Conservation (phyloP, 1,140 invertebrate species). For the Trichonephila inaurata region DNA sequence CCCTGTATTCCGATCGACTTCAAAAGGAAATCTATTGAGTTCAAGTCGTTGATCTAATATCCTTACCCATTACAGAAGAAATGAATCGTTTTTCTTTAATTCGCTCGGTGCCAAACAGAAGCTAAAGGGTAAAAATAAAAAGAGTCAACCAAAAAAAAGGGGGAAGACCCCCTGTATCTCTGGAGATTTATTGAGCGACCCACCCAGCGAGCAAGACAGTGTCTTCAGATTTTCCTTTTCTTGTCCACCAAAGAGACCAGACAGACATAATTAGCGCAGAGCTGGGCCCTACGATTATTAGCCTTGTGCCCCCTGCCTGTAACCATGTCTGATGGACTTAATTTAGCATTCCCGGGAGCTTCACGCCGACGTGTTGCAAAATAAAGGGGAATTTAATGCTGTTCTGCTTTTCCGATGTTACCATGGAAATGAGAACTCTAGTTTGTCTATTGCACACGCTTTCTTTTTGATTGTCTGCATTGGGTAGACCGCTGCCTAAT, state of each 20-base stretch:
- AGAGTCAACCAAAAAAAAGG: background rate
- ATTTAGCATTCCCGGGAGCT: conserved; percentile 33
- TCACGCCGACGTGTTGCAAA: conserved; percentile 45
- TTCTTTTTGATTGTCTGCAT: conserved; percentile 30
- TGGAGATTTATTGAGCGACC: conserved; percentile 31
- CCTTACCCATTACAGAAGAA: background rate
- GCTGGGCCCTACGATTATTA: conserved; percentile 20
- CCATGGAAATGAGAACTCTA: conserved; percentile 40
- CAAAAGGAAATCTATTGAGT: too few species aligned
- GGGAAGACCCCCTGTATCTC: background rate
- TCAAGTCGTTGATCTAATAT: too few species aligned
- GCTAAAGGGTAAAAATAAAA: background rate
- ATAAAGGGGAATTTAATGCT: conserved; percentile 2
- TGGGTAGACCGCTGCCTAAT: background rate
- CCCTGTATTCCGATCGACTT: too few species aligned
- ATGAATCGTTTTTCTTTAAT: background rate
- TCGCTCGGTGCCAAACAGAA: background rate
- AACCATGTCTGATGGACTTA: conserved; percentile 48
- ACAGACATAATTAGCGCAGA: conserved; percentile 23
- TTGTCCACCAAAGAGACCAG: background rate
- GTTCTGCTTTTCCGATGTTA: conserved; percentile 12
- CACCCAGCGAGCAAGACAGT: conserved; percentile 7
- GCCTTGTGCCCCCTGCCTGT: conserved; percentile 19
- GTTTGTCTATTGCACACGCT: background rate
- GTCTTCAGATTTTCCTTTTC: conserved; percentile 5